Evolutionary conservation across 1,140 invertebrate species (phyloP).

Genomic region (Vanessa atalanta): DNA sequence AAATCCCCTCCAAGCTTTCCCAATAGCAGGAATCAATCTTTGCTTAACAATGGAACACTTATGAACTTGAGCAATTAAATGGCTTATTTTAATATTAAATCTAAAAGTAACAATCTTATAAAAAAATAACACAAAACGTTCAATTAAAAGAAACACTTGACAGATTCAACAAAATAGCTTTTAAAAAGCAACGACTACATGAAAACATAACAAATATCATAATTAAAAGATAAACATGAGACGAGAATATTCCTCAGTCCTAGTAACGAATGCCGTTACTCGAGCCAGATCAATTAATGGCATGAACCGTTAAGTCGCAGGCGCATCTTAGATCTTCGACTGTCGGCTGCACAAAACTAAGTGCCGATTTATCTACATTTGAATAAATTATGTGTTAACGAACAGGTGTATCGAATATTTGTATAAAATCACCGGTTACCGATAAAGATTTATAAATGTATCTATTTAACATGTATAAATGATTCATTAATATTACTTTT

Average conservation of each 20-base stretch:
- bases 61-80: no score
- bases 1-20: no score
- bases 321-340: constrained; percentile 40
- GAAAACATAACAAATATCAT: constrained; percentile 20
- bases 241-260: constrained; percentile 3
- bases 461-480: no score
- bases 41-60: no score
- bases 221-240: constrained; percentile 20
- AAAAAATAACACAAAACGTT: no score
- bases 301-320: constrained; percentile 46
- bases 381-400: constrained; percentile 9
- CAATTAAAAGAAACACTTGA: background rate
- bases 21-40: no score
- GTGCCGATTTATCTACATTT: background rate
- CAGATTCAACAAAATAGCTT: background rate
- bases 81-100: no score
- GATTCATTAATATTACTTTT: no score
- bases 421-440: background rate
- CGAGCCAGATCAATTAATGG: constrained; percentile 50
- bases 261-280: constrained; percentile 28
- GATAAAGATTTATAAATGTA: background rate
- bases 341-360: constrained; percentile 21
- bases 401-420: background rate
- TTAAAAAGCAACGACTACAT: background rate
- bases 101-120: no score